Conservation (phyloP, 1,140 invertebrate species). For the Papilio aristodemus region DNA sequence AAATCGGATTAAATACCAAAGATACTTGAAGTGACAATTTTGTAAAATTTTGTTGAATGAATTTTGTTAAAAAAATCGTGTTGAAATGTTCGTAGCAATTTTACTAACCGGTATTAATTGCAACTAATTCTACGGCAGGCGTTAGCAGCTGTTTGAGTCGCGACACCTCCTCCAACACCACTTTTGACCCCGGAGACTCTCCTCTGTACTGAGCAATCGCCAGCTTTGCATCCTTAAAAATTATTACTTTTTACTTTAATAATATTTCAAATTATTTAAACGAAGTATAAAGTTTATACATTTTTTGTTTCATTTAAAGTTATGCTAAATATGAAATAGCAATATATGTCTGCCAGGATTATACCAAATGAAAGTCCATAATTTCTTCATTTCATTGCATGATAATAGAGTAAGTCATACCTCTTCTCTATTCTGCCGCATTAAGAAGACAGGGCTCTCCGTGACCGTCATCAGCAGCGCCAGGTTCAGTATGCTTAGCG, state of each 20-base stretch:
- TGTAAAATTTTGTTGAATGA: too few species aligned
- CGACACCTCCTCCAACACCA: constrained; percentile 58
- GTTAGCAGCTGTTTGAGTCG: constrained; percentile 54
- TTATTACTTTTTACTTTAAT: background rate
- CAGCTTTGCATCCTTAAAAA: constrained; percentile 55
- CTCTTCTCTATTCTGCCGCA: constrained; percentile 61
- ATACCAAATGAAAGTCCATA: too few species aligned
- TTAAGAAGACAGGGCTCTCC: constrained; percentile 60
- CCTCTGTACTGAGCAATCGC: constrained; percentile 61
- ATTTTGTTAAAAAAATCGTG: too few species aligned
- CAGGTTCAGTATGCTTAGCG: constrained; percentile 41
- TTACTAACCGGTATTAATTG: constrained; percentile 38
- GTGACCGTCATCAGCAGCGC: constrained; percentile 47
- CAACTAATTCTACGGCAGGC: constrained; percentile 54
- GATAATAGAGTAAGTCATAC: constrained; percentile 39
- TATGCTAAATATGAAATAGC: too few species aligned
- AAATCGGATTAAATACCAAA: too few species aligned
- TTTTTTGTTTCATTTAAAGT: too few species aligned
- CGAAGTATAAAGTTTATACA: background rate
- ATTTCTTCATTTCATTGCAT: too few species aligned
- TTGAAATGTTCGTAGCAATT: background rate
- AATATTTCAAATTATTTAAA: constrained; percentile 12
- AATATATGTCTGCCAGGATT: too few species aligned
- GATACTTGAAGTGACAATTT: too few species aligned
- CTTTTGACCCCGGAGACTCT: constrained; percentile 46